Base-by-base conservation (phyloP, 2,888 invertebrate genomes). In the Hyppa rectilinea region DNA sequence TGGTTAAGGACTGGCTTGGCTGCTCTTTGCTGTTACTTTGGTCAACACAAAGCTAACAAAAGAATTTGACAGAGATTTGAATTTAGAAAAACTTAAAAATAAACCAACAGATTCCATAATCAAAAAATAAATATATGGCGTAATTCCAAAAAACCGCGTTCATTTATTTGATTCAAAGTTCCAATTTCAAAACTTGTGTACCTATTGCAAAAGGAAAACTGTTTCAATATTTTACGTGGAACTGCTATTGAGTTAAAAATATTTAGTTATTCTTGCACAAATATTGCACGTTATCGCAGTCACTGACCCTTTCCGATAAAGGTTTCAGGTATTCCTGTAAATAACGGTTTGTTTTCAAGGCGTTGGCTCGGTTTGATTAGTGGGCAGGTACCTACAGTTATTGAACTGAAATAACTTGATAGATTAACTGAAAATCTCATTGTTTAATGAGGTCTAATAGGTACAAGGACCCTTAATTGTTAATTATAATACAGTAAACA, bases 241-340 rank as follows among this genome's bases (percentile, higher is more conserved):
- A 56, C 23, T n/a, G 34, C 3, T n/a, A 26, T 58, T 64, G 47
- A 61, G 61, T 62, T 75, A 52, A 77, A 76, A 73, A 69, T 78
- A 74, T 78, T 78, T 65, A 56, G 56, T 69, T 78, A 74, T 76
- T 71, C 59, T 43, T 70, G 71, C 64, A 74, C 80, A 80, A 73
- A 71, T 81, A 80, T 62, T 67, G 38, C 40, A 50, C 50, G 71
- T 80, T 84, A 83, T 84, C 84, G 49, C 49, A 36, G 83, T 77
- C 82, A 69, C 12, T 69, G 84, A 85, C 85, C 87, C 65, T 59
- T 80, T 71, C 80, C 82, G 78, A 78, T 78, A 78, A 87, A 72
- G 71, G 79, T 63, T 82, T 78, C 86, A 86, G 87, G 85, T 85
- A 85, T 80, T 78, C 79, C 79, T 72, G 81, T 69, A 75, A 75